phyloP scores from a whole-genome alignment of 2,888 invertebrate species.

The Octonoba sinensis region DNA sequence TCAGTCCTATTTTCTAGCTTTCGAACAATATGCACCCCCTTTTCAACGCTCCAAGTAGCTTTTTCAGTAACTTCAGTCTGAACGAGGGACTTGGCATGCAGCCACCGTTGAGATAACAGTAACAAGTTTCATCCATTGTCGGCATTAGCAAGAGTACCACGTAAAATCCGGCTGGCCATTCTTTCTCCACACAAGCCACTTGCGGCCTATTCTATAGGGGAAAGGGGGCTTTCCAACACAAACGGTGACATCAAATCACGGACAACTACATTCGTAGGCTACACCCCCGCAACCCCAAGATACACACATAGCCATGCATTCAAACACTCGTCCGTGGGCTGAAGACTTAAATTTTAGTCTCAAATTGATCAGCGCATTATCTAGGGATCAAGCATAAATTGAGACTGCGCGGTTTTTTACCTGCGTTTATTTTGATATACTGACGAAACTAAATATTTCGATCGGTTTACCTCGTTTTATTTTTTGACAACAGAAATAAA shows the following conservation, averaged over 20 bases:
- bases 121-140: slow-evolving; percentile 23
- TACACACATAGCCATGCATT: neutral
- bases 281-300: neutral
- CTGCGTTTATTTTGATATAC: slow-evolving; percentile 6
- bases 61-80: no score
- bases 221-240: slow-evolving; percentile 22
- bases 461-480: neutral
- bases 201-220: slow-evolving; percentile 19
- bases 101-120: slow-evolving; percentile 16
- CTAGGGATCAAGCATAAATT: neutral
- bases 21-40: no score
- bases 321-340: neutral
- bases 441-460: neutral
- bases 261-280: slow-evolving; percentile 15
- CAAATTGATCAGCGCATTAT: neutral
- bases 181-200: slow-evolving; percentile 24
- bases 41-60: no score
- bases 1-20: no score
- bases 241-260: slow-evolving; percentile 39
- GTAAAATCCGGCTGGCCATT: slow-evolving; percentile 1
- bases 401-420: neutral
- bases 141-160: slow-evolving; percentile 29
- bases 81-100: slow-evolving; percentile 8
- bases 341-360: neutral
- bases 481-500: neutral